Percentiles rank a stretch among this genome's conserved stretches.
Evolutionary conservation across 2,113 vertebrate genomes (phyloP).

Genomic region (Vicugna pacos): DNA sequence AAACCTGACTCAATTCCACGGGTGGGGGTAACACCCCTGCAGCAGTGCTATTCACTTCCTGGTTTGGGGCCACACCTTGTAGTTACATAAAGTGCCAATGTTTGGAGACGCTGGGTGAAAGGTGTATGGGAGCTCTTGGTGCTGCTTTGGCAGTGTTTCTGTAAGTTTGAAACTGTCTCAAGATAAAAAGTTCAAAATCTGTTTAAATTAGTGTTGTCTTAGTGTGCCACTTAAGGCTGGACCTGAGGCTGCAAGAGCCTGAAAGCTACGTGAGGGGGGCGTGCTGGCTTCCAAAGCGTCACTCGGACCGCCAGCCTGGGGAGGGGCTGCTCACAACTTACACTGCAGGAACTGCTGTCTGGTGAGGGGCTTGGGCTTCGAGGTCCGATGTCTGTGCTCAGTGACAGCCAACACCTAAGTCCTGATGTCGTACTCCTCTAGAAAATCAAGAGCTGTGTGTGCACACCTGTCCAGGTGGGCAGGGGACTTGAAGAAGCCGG

Average conservation of each 20-base stretch:
- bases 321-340: conserved; percentile 64
- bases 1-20: no score
- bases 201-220: background rate
- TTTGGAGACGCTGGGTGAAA: background rate
- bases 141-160: background rate
- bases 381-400: conserved; percentile 68
- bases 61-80: no score
- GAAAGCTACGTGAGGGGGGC: background rate
- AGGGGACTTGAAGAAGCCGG: background rate
- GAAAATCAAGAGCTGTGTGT: conserved; percentile 64
- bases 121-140: background rate
- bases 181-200: background rate
- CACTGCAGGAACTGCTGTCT: conserved; percentile 86
- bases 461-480: background rate
- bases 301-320: accelerated
- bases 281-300: background rate
- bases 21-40: no score
- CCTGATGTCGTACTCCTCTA: conserved; percentile 86
- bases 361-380: conserved; percentile 80
- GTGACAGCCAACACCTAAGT: conserved; percentile 81
- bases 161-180: background rate
- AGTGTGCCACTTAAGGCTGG: background rate
- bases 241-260: background rate
- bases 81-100: background rate
- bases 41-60: no score